Conservation (phyloP, 2,888 invertebrate genomes). For the Ethmia dodecea region DNA sequence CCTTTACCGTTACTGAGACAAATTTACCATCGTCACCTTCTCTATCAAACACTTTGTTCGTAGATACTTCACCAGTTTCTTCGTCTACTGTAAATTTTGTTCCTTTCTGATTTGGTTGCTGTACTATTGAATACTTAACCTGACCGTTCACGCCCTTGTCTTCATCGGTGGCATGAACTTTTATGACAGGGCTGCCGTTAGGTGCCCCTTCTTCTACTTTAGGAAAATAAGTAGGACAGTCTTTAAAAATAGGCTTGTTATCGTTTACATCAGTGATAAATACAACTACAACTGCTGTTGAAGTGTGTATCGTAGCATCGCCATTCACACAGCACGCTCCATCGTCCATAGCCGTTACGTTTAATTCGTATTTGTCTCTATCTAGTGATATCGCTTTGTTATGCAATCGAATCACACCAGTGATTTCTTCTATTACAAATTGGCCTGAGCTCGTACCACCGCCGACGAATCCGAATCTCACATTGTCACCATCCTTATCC, state of each 20-base stretch:
- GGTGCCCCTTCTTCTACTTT: slow-evolving; percentile 97
- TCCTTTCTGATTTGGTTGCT: slow-evolving; percentile 96
- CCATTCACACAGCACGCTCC: slow-evolving; percentile 97
- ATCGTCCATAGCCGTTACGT: slow-evolving; percentile 98
- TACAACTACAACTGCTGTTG: slow-evolving; percentile 96
- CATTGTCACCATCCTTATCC: slow-evolving; percentile 98
- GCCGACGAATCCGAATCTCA: slow-evolving; percentile 93
- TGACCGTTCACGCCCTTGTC: slow-evolving; percentile 97
- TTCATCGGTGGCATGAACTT: slow-evolving; percentile 95
- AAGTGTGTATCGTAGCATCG: slow-evolving; percentile 91
- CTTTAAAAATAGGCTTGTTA: slow-evolving; percentile 96
- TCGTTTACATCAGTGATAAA: slow-evolving; percentile 98
- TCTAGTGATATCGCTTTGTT: slow-evolving; percentile 92
- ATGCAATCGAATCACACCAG: slow-evolving; percentile 94
- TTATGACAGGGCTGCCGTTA: slow-evolving; percentile 95
- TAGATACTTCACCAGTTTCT: slow-evolving; percentile 95
- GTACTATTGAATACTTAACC: slow-evolving; percentile 97
- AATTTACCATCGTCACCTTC: slow-evolving; percentile 98
- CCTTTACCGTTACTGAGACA: slow-evolving; percentile 97
- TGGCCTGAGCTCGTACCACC: slow-evolving; percentile 94
- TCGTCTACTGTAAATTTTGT: slow-evolving; percentile 97
- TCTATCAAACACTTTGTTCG: slow-evolving; percentile 97
- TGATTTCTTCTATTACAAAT: slow-evolving; percentile 96
- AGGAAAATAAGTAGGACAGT: slow-evolving; percentile 94
- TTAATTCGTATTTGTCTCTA: slow-evolving; percentile 95